Conservation (phyloP, 2,797 vertebrate species). For the Limnodromus scolopaceus region DNA sequence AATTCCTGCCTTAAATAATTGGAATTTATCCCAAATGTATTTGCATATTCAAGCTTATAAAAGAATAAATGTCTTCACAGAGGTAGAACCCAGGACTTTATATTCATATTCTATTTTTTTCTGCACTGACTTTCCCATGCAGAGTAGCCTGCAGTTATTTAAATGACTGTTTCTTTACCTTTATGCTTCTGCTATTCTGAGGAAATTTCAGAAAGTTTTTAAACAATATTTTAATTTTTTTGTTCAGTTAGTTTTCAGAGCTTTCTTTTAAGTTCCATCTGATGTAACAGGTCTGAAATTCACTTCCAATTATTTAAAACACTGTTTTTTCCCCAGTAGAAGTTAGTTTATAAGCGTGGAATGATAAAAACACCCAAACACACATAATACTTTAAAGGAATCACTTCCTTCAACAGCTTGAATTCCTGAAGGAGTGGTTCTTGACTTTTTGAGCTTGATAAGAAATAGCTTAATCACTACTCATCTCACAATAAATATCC, state of each 20-base stretch:
- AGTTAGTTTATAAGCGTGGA: neutral
- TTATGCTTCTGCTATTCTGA: neutral
- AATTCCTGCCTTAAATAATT: constrained; percentile 16
- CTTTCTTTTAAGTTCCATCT: neutral
- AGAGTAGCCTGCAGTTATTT: neutral
- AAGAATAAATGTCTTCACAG: neutral
- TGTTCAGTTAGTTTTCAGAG: neutral
- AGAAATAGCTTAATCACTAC: constrained; percentile 16
- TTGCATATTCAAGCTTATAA: neutral
- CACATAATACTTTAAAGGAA: neutral
- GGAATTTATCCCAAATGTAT: constrained; percentile 32
- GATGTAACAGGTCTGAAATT: neutral
- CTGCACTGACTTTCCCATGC: neutral
- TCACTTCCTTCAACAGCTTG: neutral
- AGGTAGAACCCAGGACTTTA: neutral
- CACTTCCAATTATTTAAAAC: neutral
- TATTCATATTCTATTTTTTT: neutral
- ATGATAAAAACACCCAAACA: neutral
- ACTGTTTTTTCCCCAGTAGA: neutral
- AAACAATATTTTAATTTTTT: neutral
- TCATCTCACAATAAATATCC: neutral
- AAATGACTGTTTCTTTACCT: neutral
- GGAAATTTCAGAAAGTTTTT: neutral
- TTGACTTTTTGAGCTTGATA: constrained; percentile 37
- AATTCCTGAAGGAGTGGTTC: constrained; percentile 1